Conservation (phyloP, 2,113 vertebrate species). For the Phylloscopus whistleri region DNA sequence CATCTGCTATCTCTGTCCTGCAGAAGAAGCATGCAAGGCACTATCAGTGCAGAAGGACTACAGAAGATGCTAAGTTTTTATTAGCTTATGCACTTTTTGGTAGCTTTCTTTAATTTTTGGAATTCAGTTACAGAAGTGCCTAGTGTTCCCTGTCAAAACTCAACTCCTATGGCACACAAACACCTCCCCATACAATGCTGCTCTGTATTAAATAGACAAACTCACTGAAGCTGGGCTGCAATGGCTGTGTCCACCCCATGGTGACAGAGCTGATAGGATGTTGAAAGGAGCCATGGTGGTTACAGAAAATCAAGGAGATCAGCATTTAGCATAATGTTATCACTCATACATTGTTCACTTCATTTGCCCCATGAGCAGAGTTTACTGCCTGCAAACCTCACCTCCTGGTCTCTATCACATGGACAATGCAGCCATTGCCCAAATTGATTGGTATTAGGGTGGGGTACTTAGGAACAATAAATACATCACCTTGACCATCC, state of each 20-base stretch:
- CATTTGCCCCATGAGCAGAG: background rate
- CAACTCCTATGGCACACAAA: background rate
- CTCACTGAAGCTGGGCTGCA: background rate
- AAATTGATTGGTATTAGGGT: background rate
- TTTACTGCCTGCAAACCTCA: background rate
- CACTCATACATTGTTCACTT: background rate
- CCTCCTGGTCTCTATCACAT: background rate
- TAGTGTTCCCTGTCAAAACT: background rate
- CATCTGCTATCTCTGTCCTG: background rate
- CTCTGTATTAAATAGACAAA: background rate
- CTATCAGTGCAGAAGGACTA: background rate
- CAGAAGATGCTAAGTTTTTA: background rate
- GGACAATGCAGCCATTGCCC: constrained; percentile 2
- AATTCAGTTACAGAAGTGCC: background rate
- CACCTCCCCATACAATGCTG: background rate
- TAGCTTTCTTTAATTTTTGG: background rate
- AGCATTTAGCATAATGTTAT: background rate
- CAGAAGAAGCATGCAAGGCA: background rate
- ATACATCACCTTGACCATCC: background rate
- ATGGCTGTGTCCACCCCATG: background rate
- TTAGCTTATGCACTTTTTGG: background rate
- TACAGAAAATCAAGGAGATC: background rate
- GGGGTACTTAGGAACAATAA: background rate
- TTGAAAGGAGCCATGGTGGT: background rate
- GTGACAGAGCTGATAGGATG: background rate